Conservation (phyloP, 1,140 invertebrate genomes). For the Stegodyphus mimosarum region DNA sequence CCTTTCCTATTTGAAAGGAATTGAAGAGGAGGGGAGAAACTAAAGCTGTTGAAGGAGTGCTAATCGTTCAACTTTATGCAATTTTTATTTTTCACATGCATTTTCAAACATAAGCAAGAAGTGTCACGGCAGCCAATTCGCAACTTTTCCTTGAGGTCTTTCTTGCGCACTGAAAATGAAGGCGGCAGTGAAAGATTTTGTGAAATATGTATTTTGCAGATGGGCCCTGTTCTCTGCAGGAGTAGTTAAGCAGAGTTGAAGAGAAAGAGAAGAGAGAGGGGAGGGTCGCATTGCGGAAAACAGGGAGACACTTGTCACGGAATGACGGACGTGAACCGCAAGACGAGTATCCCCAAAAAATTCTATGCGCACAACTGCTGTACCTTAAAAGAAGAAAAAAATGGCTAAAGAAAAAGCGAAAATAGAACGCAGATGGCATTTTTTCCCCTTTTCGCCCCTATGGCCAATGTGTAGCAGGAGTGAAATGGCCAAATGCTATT, state of each 20-base stretch:
- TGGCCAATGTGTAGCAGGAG: not conserved
- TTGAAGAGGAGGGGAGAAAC: too few relatives aligned
- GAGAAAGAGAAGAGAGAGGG: conserved; percentile 6
- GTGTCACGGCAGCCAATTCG: too few relatives aligned
- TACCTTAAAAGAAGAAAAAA: not conserved
- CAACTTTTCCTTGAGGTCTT: too few relatives aligned
- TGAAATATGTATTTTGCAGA: too few relatives aligned
- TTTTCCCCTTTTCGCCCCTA: not conserved
- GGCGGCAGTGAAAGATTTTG: too few relatives aligned
- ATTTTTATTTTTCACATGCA: too few relatives aligned
- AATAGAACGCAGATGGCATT: not conserved
- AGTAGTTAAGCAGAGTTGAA: conserved; percentile 6
- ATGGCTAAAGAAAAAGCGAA: not conserved
- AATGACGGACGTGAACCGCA: conserved; percentile 60
- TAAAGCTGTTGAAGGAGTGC: too few relatives aligned
- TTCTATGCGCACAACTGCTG: conserved; percentile 20
- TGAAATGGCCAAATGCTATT: conserved; percentile 29
- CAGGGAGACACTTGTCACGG: conserved; percentile 57
- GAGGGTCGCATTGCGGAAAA: conserved; percentile 26
- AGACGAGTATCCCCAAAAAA: conserved; percentile 43
- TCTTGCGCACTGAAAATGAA: too few relatives aligned
- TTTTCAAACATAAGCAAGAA: too few relatives aligned
- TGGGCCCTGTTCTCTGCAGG: not conserved
- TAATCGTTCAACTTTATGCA: too few relatives aligned
- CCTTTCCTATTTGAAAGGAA: too few relatives aligned